Percentiles rank a stretch among this genome's conserved stretches.
Conservation (phyloP, 2,888 invertebrate genomes). For the Agrotis ipsilon region DNA sequence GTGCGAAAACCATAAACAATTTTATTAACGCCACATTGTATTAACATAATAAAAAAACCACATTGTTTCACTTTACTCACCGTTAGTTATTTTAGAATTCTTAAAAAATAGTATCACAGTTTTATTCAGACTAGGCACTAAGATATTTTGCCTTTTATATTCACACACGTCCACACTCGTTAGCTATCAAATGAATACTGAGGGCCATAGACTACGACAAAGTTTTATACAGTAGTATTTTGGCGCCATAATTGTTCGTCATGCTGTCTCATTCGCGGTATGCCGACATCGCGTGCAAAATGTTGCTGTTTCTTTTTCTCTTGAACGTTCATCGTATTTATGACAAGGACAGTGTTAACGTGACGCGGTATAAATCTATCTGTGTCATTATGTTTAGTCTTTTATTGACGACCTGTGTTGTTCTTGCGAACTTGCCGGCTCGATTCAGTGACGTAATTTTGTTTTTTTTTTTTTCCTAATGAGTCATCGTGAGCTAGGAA, state of each 20-base stretch:
- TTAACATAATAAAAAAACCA: constrained; percentile 10
- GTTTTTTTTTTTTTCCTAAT: constrained; percentile 51
- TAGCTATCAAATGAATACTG: constrained; percentile 54
- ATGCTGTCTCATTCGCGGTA: constrained; percentile 40
- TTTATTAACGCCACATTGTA: constrained; percentile 10
- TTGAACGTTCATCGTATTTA: constrained; percentile 3
- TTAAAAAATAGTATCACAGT: constrained; percentile 70
- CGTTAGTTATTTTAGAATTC: constrained; percentile 49
- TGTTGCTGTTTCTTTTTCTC: constrained; percentile 30
- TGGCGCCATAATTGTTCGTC: constrained; percentile 50
- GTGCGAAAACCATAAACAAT: constrained; percentile 22
- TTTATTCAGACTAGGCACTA: constrained; percentile 45
- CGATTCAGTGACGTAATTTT: constrained; percentile 52
- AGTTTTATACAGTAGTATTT: constrained; percentile 44
- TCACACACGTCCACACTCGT: constrained; percentile 45
- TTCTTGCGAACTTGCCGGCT: constrained; percentile 17
- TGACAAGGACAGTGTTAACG: constrained; percentile 40
- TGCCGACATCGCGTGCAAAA: constrained; percentile 30
- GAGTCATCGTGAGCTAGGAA: constrained; percentile 45
- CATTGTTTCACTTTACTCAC: constrained; percentile 56
- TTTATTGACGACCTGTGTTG: constrained; percentile 27
- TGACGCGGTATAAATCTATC: constrained; percentile 36
- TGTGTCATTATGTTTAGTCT: constrained; percentile 14
- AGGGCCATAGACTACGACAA: constrained; percentile 25
- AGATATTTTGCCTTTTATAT: constrained; percentile 27